phyloP scores from a whole-genome alignment of 2,888 invertebrate genomes.

The Gymnocheta viridis region DNA sequence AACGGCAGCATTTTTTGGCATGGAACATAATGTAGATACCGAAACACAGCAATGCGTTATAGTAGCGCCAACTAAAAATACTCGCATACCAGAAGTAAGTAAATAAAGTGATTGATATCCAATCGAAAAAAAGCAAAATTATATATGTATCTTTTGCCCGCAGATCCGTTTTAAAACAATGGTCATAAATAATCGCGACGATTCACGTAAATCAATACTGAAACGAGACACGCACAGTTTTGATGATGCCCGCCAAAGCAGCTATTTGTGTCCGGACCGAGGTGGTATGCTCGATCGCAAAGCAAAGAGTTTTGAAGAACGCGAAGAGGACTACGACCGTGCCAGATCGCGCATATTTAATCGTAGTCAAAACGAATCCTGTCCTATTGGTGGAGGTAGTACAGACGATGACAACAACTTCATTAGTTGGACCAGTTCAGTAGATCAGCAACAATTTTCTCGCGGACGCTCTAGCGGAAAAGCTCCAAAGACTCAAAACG shows the following conservation, averaged over 20 bases:
- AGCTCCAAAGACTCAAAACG: constrained; percentile 80
- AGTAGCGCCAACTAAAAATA: constrained; percentile 88
- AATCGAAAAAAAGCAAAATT: neutral
- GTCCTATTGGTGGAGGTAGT: constrained; percentile 71
- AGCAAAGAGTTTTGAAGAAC: constrained; percentile 94
- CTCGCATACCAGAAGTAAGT: constrained; percentile 81
- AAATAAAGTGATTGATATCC: neutral
- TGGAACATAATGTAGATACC: constrained; percentile 96
- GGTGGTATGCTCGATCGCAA: constrained; percentile 86
- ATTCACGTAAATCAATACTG: constrained; percentile 89
- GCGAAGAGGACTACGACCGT: constrained; percentile 94
- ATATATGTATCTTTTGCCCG: neutral
- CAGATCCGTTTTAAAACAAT: constrained; percentile 87
- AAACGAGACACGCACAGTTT: constrained; percentile 92
- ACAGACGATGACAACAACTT: constrained; percentile 74
- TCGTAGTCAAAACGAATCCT: constrained; percentile 73
- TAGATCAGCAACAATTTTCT: constrained; percentile 73
- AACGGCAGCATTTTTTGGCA: constrained; percentile 95
- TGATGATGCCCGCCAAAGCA: constrained; percentile 86
- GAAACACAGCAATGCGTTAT: constrained; percentile 90
- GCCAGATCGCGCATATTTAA: constrained; percentile 92
- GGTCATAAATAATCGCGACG: constrained; percentile 87
- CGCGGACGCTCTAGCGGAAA: constrained; percentile 78
- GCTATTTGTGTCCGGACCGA: constrained; percentile 85
- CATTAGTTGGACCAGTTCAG: constrained; percentile 74